Base-by-base conservation (phyloP, 2,113 vertebrate species). In the Syngnathus scovelli region DNA sequence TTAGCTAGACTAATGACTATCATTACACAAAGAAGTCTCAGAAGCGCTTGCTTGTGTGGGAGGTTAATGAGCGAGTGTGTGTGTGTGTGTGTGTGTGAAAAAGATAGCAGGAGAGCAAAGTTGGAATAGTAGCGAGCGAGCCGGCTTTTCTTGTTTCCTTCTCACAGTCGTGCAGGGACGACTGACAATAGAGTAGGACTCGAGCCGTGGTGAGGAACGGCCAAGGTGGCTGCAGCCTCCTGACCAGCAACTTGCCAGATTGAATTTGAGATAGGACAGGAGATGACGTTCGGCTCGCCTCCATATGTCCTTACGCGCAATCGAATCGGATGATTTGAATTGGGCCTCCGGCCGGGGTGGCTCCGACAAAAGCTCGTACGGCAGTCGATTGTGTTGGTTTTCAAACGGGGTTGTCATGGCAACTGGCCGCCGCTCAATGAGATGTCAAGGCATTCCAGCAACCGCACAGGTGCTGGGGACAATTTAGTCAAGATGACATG, bases 1-100 rank as follows among this genome's bases (percentile, higher is more conserved):
- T 79, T 82, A 86, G 68, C 63, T 76, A 78, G 83, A 83, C 83
- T 83, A 87, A 89, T 88, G 80, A 88, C 86, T 86, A 76, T 87
- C 87, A 89, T 89, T 85, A 83, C 73, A 77, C 70, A 58, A 64
- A 84, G 77, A 80, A 73, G 79, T 77, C 75, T 38, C 75, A 79
- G 73, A 76, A 83, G 81, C 80, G 78, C 84, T 83, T 76, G 84
- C 52, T 56, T 67, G 80, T 77, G 88, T 88, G 75, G 88, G 88
- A 89, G 83, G 84, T 81, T 86, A 88, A 88, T 87, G 70, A 85
- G 62, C 2, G 27, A 2, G 27, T 33, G 27, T 33, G 27, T 80
- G 80, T 64, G 56, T n/a, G n/a, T 33, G 27, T 33, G 27, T 33
- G 27, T 33, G 27, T 80, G 80, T 64, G 56, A 82, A 75, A 66